Evolutionary conservation across 2,113 vertebrate species (phyloP).

Genomic region (Aptenodytes forsteri): DNA sequence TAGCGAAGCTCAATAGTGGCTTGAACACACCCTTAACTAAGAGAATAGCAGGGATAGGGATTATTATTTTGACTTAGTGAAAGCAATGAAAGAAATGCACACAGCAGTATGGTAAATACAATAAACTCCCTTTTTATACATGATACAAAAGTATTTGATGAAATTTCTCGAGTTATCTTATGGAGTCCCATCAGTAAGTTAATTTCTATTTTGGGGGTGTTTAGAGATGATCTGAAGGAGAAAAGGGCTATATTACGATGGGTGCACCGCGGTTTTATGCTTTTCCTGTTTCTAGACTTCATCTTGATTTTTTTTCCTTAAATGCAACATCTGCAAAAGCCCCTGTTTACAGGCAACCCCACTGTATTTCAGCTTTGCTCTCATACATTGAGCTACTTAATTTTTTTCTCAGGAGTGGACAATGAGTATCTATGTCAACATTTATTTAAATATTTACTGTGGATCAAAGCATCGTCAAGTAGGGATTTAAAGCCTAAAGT

Average conservation of each 20-base stretch:
- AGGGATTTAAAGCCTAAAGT: not conserved
- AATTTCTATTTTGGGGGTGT: not conserved
- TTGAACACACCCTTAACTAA: not conserved
- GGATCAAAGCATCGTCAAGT: slow-evolving; percentile 2
- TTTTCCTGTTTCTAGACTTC: not conserved
- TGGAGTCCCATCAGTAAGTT: not conserved
- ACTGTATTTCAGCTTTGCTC: not conserved
- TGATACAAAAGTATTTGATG: not conserved
- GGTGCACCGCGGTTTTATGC: fast-evolving
- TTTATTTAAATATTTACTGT: slow-evolving; percentile 6
- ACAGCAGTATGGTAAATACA: not conserved
- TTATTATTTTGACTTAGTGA: not conserved
- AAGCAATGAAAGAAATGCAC: not conserved
- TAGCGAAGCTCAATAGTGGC: fast-evolving
- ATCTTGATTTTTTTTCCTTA: not conserved
- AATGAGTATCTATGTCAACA: not conserved
- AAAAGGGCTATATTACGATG: not conserved
- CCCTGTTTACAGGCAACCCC: not conserved
- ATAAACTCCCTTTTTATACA: not conserved
- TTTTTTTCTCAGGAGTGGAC: not conserved
- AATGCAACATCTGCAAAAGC: not conserved
- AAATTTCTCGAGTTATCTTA: not conserved
- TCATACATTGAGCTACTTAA: not conserved
- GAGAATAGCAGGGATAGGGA: not conserved
- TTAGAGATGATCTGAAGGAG: not conserved